Conservation (phyloP, 2,888 invertebrate species). For the Lithophane leautieri region DNA sequence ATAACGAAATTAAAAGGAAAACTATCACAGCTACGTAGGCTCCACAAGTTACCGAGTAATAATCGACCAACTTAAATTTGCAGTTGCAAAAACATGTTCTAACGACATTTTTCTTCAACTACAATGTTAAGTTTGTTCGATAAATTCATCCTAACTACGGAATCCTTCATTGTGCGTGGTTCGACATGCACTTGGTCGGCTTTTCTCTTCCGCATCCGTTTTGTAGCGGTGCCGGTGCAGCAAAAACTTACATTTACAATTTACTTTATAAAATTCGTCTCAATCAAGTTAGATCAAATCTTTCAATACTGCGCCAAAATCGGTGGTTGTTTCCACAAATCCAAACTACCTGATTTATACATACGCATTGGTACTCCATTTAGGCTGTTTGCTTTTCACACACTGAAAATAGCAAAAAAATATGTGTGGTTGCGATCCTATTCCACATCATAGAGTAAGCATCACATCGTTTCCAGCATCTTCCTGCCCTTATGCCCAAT, state of each 20-base stretch:
- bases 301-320: not conserved
- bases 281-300: not conserved
- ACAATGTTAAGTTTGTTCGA: too few relatives aligned
- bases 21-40: too few relatives aligned
- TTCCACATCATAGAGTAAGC: not conserved
- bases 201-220: conserved; percentile 1
- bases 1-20: too few relatives aligned
- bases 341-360: not conserved
- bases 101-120: too few relatives aligned
- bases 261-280: conserved; percentile 10
- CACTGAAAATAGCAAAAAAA: not conserved
- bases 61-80: too few relatives aligned
- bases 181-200: too few relatives aligned
- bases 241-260: not conserved
- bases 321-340: conserved; percentile 2
- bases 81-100: too few relatives aligned
- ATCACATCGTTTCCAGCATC: not conserved
- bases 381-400: not conserved
- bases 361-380: not conserved
- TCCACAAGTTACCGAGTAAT: too few relatives aligned
- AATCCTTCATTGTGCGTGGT: too few relatives aligned
- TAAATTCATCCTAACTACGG: too few relatives aligned
- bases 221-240: not conserved
- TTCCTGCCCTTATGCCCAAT: not conserved
- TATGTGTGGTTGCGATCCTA: not conserved